Evolutionary conservation across 2,888 invertebrate genomes (phyloP), one percentile per base, ranked within the genome.

Genomic region (Crocallis elinguaria): DNA sequence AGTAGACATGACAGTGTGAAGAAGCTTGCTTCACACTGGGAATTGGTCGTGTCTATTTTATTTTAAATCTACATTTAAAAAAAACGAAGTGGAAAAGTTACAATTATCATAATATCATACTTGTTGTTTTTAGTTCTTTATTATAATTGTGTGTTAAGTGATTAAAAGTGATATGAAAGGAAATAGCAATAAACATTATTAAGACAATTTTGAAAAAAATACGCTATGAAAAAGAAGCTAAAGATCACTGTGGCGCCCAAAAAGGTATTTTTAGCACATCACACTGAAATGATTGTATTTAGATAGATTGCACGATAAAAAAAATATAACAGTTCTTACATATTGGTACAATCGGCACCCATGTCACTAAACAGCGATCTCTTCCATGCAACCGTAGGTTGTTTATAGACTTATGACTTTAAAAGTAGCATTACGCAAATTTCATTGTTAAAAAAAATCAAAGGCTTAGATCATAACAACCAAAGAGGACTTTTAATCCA

Each of bases 171-270:
- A 14, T 1, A n/a, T n/a, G n/a, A n/a, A 23, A 23, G 7, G 5
- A 23, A 23, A 7, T 7, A 7, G 23, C 3, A 7, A 23, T 23
- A 6, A 23, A 23, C 1, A 6, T 38, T 7, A 27, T 2, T 27
- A 23, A n/a, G 9, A 2, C 9, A 9, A 27, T 11, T 35, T 21
- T 35, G n/a, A 23, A 30, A 13, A 48, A 44, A 0, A 2, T 27
- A 27, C 0, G 46, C 9, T 1, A 74, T 74, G 73, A 71, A 64
- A 49, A 74, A 67, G 56, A 74, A 74, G 53, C 51, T 74, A 2
- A 63, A 67, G 44, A 70, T 74, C 12, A 72, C 68, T 9, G 66
- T 59, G 7, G 62, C 63, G 1, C 67, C 67, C n/a, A 65, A 69
- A 54, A 61, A 69, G 66, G 70, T 71, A 60, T n/a, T n/a, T n/a